Conservation (phyloP, 2,888 invertebrate genomes). For the Drosophila infuscata region DNA sequence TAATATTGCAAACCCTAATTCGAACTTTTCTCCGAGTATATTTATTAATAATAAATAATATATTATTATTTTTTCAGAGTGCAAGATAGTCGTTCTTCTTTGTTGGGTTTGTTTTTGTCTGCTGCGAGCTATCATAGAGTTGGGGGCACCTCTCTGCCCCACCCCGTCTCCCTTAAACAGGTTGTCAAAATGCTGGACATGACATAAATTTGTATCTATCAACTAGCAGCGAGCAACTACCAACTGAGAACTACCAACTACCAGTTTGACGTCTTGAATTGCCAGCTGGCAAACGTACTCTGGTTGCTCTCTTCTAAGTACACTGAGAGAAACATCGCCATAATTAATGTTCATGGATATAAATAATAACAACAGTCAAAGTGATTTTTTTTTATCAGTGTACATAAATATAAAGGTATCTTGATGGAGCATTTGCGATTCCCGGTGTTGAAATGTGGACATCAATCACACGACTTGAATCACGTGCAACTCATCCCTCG, state of each 20-base stretch:
- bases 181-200: slow-evolving; percentile 71
- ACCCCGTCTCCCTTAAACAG: slow-evolving; percentile 36
- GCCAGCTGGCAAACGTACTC: slow-evolving; percentile 16
- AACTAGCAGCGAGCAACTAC: slow-evolving; percentile 33
- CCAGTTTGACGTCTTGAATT: slow-evolving; percentile 44
- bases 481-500: not conserved
- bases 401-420: not conserved
- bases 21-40: not conserved
- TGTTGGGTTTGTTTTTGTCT: not conserved
- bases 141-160: slow-evolving; percentile 46
- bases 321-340: not conserved
- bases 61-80: not conserved
- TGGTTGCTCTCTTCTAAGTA: slow-evolving; percentile 30
- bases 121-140: slow-evolving; percentile 25
- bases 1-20: not conserved
- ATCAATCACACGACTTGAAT: slow-evolving; percentile 69
- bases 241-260: slow-evolving; percentile 8
- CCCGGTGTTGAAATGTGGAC: slow-evolving; percentile 72
- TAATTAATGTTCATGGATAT: no score
- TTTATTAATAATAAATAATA: not conserved
- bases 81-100: not conserved
- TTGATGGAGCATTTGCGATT: slow-evolving; percentile 62
- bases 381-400: not conserved
- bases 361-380: not conserved
- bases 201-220: slow-evolving; percentile 70